phyloP scores from a whole-genome alignment of 1,140 invertebrate genomes.

The Rhynchophorus ferrugineus region DNA sequence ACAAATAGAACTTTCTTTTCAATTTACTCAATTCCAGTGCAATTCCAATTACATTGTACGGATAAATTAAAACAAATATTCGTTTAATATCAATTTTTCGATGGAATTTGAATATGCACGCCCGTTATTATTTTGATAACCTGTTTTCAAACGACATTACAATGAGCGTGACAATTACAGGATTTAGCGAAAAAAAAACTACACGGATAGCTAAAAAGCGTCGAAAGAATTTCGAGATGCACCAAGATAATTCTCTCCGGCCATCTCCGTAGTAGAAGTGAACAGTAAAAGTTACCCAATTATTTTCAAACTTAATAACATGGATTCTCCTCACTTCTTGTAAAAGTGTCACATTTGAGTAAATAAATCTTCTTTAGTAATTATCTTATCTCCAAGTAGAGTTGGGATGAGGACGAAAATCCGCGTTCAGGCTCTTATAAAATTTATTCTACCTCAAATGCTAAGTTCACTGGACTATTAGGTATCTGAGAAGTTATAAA shows the following conservation, averaged over 20 bases:
- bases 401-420: constrained; percentile 3
- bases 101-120: too few relatives aligned
- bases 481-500: constrained; percentile 12
- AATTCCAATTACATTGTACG: too few relatives aligned
- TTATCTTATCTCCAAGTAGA: constrained; percentile 12
- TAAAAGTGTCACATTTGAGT: constrained; percentile 9
- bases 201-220: too few relatives aligned
- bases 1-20: too few relatives aligned
- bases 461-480: constrained; percentile 12
- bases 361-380: constrained; percentile 14
- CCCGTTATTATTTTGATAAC: too few relatives aligned
- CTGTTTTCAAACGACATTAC: too few relatives aligned
- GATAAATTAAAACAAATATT: too few relatives aligned
- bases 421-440: constrained; percentile 7
- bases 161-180: too few relatives aligned
- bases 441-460: constrained; percentile 15
- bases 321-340: constrained; percentile 9
- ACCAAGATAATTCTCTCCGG: neutral
- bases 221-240: too few relatives aligned
- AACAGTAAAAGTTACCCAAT: constrained; percentile 5
- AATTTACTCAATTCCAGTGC: too few relatives aligned
- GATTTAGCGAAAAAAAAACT: too few relatives aligned
- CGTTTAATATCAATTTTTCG: too few relatives aligned
- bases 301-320: constrained; percentile 13
- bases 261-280: neutral